A percentile compares a stretch with the other conserved stretches of the same genome.
Conservation (phyloP, 30 jellyfish, hydroid and myxozoan genomes). For the Nemopilema nomurai region DNA sequence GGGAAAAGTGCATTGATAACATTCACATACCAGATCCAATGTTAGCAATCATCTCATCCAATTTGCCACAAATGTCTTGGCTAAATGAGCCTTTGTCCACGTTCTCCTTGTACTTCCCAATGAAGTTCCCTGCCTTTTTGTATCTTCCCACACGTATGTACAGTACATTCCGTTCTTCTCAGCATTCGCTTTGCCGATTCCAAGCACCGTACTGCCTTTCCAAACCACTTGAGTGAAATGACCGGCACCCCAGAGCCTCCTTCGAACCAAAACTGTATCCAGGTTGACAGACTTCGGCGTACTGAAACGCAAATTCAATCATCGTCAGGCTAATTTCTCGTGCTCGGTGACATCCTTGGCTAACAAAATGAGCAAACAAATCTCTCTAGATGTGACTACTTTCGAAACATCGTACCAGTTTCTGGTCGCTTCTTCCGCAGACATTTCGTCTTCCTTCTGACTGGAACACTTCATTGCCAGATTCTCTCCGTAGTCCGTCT, state of each 20-base stretch:
- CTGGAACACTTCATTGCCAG: constrained; percentile 80
- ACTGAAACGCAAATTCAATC: constrained; percentile 27
- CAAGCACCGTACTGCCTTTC: constrained; percentile 57
- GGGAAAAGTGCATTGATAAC: not conserved
- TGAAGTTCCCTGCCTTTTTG: constrained; percentile 67
- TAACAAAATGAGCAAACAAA: too few species aligned
- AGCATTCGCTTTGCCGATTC: constrained; percentile 66
- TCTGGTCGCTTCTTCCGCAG: constrained; percentile 84
- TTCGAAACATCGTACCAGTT: not conserved
- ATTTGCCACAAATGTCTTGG: constrained; percentile 32
- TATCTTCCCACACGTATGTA: constrained; percentile 71
- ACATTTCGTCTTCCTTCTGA: constrained; percentile 53
- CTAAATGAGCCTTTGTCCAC: constrained; percentile 57
- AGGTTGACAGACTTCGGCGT: constrained; percentile 84
- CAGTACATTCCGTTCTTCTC: constrained; percentile 63
- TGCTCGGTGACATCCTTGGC: too few species aligned
- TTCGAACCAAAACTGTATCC: constrained; percentile 69
- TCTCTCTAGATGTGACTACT: too few species aligned
- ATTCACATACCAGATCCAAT: not conserved
- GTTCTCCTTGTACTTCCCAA: constrained; percentile 62
- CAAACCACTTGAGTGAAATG: constrained; percentile 92
- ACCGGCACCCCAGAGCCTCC: constrained; percentile 69
- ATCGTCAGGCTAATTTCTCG: not conserved
- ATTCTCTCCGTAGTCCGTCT: constrained; percentile 83
- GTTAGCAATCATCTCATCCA: constrained; percentile 1